These are phyloP conservation scores for Garrulus glandarius DNA, from an alignment of 2,797 vertebrate species.

Conservation along the genomic window DNA sequence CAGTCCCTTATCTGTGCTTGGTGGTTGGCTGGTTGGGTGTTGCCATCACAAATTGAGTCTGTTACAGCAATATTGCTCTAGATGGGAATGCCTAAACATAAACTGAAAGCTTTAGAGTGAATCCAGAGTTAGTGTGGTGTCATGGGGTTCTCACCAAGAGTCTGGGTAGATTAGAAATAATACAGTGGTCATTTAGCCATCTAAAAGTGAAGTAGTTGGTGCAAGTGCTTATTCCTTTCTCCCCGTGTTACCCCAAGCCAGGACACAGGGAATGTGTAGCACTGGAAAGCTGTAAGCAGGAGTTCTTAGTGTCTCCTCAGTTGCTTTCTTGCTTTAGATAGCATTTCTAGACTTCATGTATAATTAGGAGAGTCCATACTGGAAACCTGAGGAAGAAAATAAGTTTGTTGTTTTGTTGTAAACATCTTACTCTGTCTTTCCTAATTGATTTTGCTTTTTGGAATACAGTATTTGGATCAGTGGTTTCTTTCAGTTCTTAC, in stretches of 20 bases:
- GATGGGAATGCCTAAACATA: neutral
- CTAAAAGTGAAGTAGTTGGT: neutral
- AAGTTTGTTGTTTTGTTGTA: neutral
- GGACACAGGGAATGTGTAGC: neutral
- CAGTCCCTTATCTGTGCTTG: neutral
- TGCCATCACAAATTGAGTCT: neutral
- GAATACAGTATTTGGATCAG: neutral
- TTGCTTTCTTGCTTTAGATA: neutral
- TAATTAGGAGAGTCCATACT: neutral
- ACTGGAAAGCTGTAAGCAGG: neutral
- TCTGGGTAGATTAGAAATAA: neutral
- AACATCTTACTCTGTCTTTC: neutral
- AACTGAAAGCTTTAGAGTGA: neutral
- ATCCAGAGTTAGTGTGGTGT: neutral
- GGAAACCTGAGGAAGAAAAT: neutral
- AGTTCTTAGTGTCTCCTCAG: neutral
- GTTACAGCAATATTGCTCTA: neutral
- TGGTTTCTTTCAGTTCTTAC: constrained; percentile 13
- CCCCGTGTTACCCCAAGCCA: neutral
- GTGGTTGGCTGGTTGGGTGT: neutral
- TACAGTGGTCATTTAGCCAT: neutral
- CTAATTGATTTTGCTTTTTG: neutral
- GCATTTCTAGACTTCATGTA: neutral
- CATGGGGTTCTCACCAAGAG: neutral
- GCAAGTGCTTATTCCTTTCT: neutral